Percentiles rank a stretch among this genome's conserved stretches.
Conservation (phyloP, 2,888 invertebrate genomes). For the Diabrotica balteata region DNA sequence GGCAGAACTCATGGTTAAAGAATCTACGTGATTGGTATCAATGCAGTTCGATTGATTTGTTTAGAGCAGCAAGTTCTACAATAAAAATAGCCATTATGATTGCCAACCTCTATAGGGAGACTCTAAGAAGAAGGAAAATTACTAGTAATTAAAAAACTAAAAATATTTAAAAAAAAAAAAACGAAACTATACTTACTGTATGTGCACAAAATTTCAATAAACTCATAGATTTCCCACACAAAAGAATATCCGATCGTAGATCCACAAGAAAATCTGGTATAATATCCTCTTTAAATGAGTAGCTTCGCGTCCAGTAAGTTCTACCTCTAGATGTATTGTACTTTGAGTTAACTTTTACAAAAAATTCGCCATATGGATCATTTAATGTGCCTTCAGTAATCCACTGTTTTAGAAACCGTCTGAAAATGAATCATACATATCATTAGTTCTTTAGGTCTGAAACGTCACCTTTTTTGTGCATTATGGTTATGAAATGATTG, state of each 20-base stretch:
- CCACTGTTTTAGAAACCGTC: conserved; percentile 80
- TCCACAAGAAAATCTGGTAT: conserved; percentile 75
- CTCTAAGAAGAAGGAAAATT: too few relatives aligned
- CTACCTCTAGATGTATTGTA: conserved; percentile 70
- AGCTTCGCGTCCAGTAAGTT: conserved; percentile 74
- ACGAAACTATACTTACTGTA: conserved; percentile 61
- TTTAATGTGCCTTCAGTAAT: conserved; percentile 84
- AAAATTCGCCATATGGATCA: conserved; percentile 84
- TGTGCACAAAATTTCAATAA: conserved; percentile 75
- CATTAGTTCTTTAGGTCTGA: background rate
- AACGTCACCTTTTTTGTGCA: too few relatives aligned
- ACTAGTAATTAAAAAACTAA: background rate
- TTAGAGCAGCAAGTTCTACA: too few relatives aligned
- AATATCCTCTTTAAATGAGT: conserved; percentile 62
- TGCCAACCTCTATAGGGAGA: too few relatives aligned
- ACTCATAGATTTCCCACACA: conserved; percentile 78
- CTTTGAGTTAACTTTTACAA: conserved; percentile 74
- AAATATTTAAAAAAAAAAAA: background rate
- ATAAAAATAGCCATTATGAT: too few relatives aligned
- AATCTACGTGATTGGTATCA: too few relatives aligned
- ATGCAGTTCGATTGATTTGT: too few relatives aligned
- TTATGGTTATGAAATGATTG: too few relatives aligned
- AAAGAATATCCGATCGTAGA: conserved; percentile 70
- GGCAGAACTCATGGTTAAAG: too few relatives aligned
- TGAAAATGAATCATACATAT: conserved; percentile 38